Conservation (phyloP, 2,113 vertebrate species). For the Myotis lucifugus region DNA sequence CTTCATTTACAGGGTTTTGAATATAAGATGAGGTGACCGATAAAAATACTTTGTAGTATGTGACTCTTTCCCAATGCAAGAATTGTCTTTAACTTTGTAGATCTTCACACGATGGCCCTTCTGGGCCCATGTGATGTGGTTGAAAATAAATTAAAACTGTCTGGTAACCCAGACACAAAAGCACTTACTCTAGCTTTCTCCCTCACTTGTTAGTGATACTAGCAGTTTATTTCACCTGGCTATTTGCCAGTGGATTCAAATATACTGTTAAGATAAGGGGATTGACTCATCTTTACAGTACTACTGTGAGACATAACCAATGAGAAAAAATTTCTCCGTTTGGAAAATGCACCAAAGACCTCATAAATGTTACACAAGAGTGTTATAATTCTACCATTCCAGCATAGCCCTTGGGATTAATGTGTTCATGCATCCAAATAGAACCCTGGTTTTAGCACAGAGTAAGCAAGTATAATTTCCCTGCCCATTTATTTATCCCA, state of each 20-base stretch:
- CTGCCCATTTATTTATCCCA: constrained; percentile 20
- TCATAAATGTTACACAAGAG: not conserved
- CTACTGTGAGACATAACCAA: not conserved
- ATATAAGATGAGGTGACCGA: not conserved
- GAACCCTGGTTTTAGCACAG: not conserved
- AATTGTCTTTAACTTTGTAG: not conserved
- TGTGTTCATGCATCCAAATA: constrained; percentile 41
- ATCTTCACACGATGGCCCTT: not conserved
- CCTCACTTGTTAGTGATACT: not conserved
- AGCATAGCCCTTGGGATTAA: not conserved
- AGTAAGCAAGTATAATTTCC: constrained; percentile 32
- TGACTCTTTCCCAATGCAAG: not conserved
- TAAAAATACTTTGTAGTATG: not conserved
- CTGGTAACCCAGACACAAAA: not conserved
- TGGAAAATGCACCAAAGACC: constrained; percentile 29
- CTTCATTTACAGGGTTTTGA: not conserved
- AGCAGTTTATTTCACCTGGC: not conserved
- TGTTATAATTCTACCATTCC: not conserved
- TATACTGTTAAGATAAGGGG: not conserved
- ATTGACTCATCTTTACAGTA: constrained; percentile 15
- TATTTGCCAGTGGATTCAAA: not conserved
- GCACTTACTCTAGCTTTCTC: not conserved
- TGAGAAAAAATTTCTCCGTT: constrained; percentile 32
- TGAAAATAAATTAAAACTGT: not conserved
- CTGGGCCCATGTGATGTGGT: not conserved